These are phyloP conservation scores for Iphiclides podalirius DNA, from an alignment of 2,888 invertebrate genomes.

Conservation along the genomic window DNA sequence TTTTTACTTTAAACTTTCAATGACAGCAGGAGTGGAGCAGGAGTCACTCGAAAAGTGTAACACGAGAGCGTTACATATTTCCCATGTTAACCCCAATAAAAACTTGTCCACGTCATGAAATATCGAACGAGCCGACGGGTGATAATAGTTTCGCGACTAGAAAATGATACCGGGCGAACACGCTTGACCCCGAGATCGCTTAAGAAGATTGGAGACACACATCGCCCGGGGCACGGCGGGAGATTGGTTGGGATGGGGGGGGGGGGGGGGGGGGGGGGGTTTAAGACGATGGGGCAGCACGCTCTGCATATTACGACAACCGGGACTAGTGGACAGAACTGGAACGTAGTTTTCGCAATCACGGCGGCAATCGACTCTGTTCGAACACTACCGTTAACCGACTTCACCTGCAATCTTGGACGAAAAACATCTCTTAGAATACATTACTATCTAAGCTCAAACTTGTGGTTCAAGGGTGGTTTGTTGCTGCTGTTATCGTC, in stretches of 20 bases:
- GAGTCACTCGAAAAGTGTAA: no score
- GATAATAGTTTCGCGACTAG: constrained; percentile 11
- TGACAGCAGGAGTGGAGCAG: no score
- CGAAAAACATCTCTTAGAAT: no score
- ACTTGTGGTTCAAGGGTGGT: no score
- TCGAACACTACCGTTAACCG: no score
- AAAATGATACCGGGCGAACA: constrained; percentile 16
- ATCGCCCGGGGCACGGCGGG: neutral
- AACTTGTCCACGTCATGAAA: neutral
- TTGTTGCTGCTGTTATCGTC: no score
- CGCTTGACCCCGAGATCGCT: constrained; percentile 11
- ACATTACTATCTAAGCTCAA: no score
- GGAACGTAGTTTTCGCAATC: neutral
- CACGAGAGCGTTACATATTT: neutral
- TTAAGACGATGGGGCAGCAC: constrained; percentile 5
- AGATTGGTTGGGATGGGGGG: no score
- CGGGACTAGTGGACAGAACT: constrained; percentile 9
- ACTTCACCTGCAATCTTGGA: no score
- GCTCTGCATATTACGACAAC: constrained; percentile 6
- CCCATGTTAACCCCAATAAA: neutral
- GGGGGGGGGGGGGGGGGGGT: no score
- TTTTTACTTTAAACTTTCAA: no score
- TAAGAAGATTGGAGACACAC: constrained; percentile 9
- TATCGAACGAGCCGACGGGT: neutral
- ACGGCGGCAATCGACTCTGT: neutral